Evolutionary conservation across 2,113 vertebrate genomes (phyloP).

Genomic region (Carassius auratus): DNA sequence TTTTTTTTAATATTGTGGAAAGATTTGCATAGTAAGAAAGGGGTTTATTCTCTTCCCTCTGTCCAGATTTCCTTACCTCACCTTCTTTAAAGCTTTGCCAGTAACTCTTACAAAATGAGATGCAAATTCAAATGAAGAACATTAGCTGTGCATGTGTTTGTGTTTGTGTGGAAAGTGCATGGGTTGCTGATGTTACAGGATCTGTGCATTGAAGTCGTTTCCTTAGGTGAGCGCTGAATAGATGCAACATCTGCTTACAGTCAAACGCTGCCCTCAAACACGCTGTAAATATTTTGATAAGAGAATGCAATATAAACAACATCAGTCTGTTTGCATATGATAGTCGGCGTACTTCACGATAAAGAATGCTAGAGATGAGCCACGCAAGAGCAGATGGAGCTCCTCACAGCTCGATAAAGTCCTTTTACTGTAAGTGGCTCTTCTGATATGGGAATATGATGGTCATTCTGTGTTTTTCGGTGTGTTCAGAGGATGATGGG

Average conservation of each 20-base stretch:
- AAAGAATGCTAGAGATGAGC: slow-evolving; percentile 52
- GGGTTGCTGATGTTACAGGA: not conserved
- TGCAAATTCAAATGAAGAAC: not conserved
- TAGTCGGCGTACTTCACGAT: slow-evolving; percentile 77
- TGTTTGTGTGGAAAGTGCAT: too few relatives aligned
- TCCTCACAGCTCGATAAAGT: not conserved
- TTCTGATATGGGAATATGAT: not conserved
- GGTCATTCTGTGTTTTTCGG: not conserved
- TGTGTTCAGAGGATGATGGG: not conserved
- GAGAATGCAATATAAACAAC: slow-evolving; percentile 76
- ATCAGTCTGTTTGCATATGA: slow-evolving; percentile 76
- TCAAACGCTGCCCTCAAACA: slow-evolving; percentile 67
- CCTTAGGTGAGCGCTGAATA: slow-evolving; percentile 53
- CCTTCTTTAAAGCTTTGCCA: not conserved
- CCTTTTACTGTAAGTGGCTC: not conserved
- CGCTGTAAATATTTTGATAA: slow-evolving; percentile 80
- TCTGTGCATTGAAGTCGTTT: slow-evolving; percentile 65
- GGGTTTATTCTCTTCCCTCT: not conserved
- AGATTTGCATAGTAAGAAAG: not conserved
- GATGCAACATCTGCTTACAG: slow-evolving; percentile 74
- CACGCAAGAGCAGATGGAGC: not conserved
- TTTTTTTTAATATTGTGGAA: not conserved
- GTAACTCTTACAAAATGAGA: not conserved
- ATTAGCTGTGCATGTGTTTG: slow-evolving; percentile 1
- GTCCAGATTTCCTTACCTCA: not conserved